Percentiles rank a stretch among this genome's conserved stretches.
phyloP scores from a whole-genome alignment of 2,113 vertebrate genomes.

The Gallinago paraguaiae region DNA sequence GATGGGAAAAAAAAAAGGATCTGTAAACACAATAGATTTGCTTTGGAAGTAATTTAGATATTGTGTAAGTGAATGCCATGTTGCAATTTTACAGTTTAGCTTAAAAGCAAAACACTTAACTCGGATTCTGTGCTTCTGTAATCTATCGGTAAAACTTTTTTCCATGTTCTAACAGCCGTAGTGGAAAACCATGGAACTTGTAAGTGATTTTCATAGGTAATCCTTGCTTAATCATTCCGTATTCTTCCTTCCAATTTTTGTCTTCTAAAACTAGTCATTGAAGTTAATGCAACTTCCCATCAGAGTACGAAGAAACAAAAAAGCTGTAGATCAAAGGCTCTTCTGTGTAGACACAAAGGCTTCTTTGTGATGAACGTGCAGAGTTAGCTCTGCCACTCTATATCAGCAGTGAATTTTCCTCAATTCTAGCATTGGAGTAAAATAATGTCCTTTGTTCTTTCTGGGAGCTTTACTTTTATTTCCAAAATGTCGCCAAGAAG shows the following conservation, averaged over 20 bases:
- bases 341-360: conserved; percentile 54
- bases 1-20: neutral
- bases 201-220: neutral
- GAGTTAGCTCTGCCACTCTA: conserved; percentile 23
- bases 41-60: neutral
- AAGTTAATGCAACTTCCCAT: conserved; percentile 32
- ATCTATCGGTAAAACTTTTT: neutral
- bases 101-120: neutral
- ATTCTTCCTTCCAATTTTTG: neutral
- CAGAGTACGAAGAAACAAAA: conserved; percentile 37
- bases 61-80: neutral
- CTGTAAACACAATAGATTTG: neutral
- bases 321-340: conserved; percentile 38
- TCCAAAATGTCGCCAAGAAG: conserved; percentile 56
- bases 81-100: neutral
- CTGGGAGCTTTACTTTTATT: conserved; percentile 35
- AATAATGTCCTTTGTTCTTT: conserved; percentile 62
- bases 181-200: neutral
- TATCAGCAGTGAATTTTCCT: conserved; percentile 40
- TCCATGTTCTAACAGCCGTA: neutral
- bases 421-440: conserved; percentile 12
- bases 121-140: neutral
- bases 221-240: neutral
- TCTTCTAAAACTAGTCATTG: neutral
- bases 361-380: conserved; percentile 42